phyloP scores from a whole-genome alignment of 2,888 invertebrate genomes.

The Ophioninae sp. region DNA sequence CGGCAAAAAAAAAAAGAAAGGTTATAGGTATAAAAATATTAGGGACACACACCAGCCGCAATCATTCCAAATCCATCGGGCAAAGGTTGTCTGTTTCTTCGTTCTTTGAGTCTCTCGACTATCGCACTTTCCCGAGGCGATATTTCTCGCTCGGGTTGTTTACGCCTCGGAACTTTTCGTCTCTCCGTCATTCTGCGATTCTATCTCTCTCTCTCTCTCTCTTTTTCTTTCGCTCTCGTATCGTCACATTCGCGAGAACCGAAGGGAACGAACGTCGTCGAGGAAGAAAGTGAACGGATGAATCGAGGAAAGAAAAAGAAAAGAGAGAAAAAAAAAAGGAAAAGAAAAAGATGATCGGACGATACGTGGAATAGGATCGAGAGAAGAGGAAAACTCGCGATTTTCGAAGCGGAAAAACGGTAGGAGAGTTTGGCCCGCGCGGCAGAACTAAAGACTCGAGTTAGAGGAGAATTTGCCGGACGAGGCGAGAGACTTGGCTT shows the following conservation, averaged over 20 bases:
- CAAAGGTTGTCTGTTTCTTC: slow-evolving; percentile 67
- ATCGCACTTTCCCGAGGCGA: slow-evolving; percentile 53
- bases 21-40: slow-evolving; percentile 7
- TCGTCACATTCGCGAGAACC: slow-evolving; percentile 38
- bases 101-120: slow-evolving; percentile 59
- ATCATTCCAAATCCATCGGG: slow-evolving; percentile 69
- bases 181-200: slow-evolving; percentile 70
- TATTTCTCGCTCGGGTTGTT: slow-evolving; percentile 62
- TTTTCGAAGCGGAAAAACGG: slow-evolving; percentile 6
- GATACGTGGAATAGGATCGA: background rate
- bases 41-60: slow-evolving; percentile 64
- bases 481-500: slow-evolving; percentile 40
- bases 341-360: background rate
- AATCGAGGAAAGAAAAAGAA: background rate
- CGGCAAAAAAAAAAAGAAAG: background rate
- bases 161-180: slow-evolving; percentile 66
- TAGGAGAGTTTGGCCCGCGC: slow-evolving; percentile 51
- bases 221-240: slow-evolving; percentile 69
- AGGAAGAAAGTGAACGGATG: background rate
- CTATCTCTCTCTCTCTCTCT: slow-evolving; percentile 37
- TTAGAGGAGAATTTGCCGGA: slow-evolving; percentile 34
- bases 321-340: slow-evolving; percentile 6
- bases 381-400: slow-evolving; percentile 1
- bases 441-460: slow-evolving; percentile 46
- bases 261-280: background rate